These are phyloP conservation scores for Elegia similella DNA, from an alignment of 2,888 invertebrate species.

Conservation along the genomic window DNA sequence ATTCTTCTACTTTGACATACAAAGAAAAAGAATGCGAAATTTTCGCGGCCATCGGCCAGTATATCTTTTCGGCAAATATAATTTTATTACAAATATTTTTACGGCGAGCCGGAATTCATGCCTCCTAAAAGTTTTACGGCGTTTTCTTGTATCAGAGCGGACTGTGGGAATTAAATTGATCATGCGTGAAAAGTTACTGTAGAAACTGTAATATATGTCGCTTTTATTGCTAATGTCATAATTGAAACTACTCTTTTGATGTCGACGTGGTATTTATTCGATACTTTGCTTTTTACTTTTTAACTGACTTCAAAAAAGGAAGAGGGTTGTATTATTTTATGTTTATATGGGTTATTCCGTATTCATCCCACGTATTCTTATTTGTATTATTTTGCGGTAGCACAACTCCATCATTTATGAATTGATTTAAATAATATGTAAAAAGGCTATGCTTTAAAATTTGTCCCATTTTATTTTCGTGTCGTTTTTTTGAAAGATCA, in stretches of 20 bases:
- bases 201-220: constrained; percentile 34
- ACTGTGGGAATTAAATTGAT: constrained; percentile 45
- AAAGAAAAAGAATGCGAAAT: constrained; percentile 26
- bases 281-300: not conserved
- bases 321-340: no score
- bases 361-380: no score
- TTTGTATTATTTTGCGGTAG: no score
- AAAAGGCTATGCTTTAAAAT: no score
- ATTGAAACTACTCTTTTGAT: constrained; percentile 21
- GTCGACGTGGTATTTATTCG: not conserved
- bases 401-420: no score
- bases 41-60: constrained; percentile 23
- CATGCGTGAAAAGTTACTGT: constrained; percentile 40
- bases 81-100: constrained; percentile 65
- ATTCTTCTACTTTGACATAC: constrained; percentile 20
- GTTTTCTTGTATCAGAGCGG: constrained; percentile 42
- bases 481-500: no score
- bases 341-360: no score
- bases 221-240: constrained; percentile 43
- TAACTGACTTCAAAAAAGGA: no score
- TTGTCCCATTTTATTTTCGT: no score
- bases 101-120: constrained; percentile 44
- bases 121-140: constrained; percentile 60
- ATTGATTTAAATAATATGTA: no score
- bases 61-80: constrained; percentile 49